phyloP scores from a whole-genome alignment of 2,888 invertebrate genomes.

The Cephus sareptanus region DNA sequence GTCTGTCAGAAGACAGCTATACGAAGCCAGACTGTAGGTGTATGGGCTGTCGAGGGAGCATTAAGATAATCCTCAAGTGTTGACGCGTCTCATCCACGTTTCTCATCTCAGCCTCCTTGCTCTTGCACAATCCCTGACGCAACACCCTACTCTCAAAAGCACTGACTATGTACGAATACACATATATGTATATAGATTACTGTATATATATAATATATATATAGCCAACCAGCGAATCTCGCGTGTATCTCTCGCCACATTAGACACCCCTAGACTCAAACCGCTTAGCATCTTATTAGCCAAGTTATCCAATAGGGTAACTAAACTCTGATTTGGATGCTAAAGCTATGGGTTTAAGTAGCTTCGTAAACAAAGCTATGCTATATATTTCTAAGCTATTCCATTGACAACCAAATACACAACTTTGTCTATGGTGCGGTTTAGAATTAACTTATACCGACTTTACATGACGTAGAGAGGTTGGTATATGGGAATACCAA shows the following conservation, averaged over 20 bases:
- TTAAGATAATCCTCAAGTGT: constrained; percentile 38
- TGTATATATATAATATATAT: neutral
- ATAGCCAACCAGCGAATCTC: neutral
- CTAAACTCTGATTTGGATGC: constrained; percentile 2
- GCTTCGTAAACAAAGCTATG: no score
- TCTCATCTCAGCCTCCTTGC: constrained; percentile 7
- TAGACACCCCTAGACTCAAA: constrained; percentile 6
- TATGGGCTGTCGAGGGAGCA: constrained; percentile 20
- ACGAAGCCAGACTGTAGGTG: constrained; percentile 2
- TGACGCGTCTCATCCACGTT: constrained; percentile 18
- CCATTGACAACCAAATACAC: no score
- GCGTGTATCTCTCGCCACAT: constrained; percentile 15
- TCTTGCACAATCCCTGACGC: constrained; percentile 1
- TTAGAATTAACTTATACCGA: no score
- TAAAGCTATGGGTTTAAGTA: no score
- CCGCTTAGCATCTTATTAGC: constrained; percentile 33
- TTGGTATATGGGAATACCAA: no score
- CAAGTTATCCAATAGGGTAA: constrained; percentile 32
- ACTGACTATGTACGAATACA: no score
- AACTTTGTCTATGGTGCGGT: no score
- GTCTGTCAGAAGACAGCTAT: constrained; percentile 20
- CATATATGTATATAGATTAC: no score
- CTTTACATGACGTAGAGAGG: no score
- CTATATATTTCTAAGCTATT: no score
- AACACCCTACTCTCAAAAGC: no score